Base-by-base conservation (phyloP, 2,888 invertebrate species). In the Diabrotica balteata region DNA sequence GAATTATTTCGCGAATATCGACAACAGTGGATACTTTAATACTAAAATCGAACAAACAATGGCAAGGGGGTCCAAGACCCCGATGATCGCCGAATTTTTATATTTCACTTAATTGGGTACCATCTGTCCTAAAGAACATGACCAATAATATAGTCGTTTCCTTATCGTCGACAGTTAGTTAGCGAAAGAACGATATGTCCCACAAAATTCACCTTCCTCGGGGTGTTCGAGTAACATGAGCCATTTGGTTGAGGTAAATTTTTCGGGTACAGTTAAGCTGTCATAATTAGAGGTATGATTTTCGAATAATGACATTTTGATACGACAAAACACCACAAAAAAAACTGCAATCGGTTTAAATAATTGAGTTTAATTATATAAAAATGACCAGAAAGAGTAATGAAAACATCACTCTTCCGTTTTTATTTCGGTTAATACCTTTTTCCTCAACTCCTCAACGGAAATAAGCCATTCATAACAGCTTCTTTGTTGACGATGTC, bases 101-200 rank as follows among this genome's bases (percentile, higher is more conserved):
- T 47, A 67, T 67, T 67, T 62, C 51, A 58, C 59, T 62, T 58
- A 62, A 67, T 67, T 60, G 59, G 42, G 46, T 59, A 53, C 61
- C 67, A 67, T 67, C 62, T 67, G 67, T 67, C 58, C 52, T 53
- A 46, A 17, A 62, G 32, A 67, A 67, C 53, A 62, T 58, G 61
- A 67, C 62, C 62, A 53, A 62, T 59, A 66, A 66, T 67, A 62
- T 58, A 67, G 62, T 53, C 61, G 62, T 67, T 57, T 49, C 45
- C 58, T 53, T 32, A 32, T 32, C 57, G 67, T 61, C 66, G 61
- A 57, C 61, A 62, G 57, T 67, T 67, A 67, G 62, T 62, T 67
- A 67, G 52, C 62, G 58, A 53, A 58, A 62, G 61, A 62, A 67
- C 62, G 58, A 62, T 58, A 58, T 53, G 46, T 67, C 57, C 62